Base-by-base conservation (phyloP, 2,113 vertebrate genomes). In the Erythrocebus patas region DNA sequence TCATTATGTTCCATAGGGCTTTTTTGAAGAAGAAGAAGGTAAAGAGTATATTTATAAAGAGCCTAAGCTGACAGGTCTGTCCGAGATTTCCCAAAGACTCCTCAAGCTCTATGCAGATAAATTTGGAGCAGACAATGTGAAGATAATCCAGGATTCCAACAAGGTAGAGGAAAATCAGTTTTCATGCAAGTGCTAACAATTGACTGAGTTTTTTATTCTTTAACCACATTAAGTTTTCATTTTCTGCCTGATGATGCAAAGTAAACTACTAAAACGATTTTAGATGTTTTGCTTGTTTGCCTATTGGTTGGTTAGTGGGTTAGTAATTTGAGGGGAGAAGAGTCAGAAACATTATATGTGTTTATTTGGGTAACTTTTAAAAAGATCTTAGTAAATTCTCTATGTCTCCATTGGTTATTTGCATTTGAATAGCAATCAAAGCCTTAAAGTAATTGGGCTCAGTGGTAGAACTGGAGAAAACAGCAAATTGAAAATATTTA, bases 11-110 rank as follows among this genome's bases (percentile, higher is more conserved):
- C 96, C 93, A 59, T 95, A 99, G 99, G 99, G 99, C 0, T 99
- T 99, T 98, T 99, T 99, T 98, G 99, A 99, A 97, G 99, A 99
- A 93, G 99, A 99, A 96, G 99, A 99, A 98, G 99, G 99, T 93
- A 99, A 99, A 98, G 99, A 99, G 96, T 99, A 99, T 83, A 99
- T 99, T 97, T 99, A 99, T 97, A 99, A 99, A 97, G 99, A 99
- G 95, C 99, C 99, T 7, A 99, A 99, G 97, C 98, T 99, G 97
- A 99, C 99, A 0, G 99, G 99, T 27, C 98, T 99, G 79, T 99
- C 99, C 0, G 99, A 99, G 98, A 99, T 99, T 97, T 99, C 99
- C 52, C 99, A 99, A 96, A 99, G 99, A 93, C 98, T 99, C 94
- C 99, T 99, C 91, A 99, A 99, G 95, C 99, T 99, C 87, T 99